Evolutionary conservation across 30 jellyfish, hydroid and myxozoan species (phyloP).

Genomic region (Chrysaora quinquecirrha): DNA sequence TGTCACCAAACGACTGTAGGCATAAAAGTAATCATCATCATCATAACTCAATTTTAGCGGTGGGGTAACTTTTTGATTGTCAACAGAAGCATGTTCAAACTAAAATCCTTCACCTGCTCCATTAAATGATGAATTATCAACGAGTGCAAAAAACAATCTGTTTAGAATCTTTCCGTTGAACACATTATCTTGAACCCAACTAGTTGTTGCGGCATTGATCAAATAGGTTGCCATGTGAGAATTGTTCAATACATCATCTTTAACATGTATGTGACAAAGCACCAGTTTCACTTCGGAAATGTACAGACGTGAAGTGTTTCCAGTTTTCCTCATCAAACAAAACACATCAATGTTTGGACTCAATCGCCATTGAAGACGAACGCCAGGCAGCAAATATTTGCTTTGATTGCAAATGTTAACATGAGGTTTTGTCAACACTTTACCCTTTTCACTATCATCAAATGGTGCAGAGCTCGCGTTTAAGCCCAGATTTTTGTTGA

Average conservation of each 20-base stretch:
- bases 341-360: too few species aligned
- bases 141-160: slow-evolving; percentile 35
- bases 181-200: slow-evolving; percentile 16
- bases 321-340: too few species aligned
- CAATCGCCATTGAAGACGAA: too few species aligned
- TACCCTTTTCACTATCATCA: too few species aligned
- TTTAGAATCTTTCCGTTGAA: slow-evolving; percentile 35
- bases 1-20: slow-evolving; percentile 11
- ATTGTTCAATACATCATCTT: too few species aligned
- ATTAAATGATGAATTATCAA: slow-evolving; percentile 24
- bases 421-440: too few species aligned
- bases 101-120: slow-evolving; percentile 12
- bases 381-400: slow-evolving; percentile 5
- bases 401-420: too few species aligned
- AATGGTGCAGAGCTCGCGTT: too few species aligned
- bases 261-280: too few species aligned
- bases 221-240: slow-evolving; percentile 21
- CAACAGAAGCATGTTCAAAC: slow-evolving; percentile 6
- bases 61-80: slow-evolving; percentile 8
- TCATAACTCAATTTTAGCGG: slow-evolving; percentile 16
- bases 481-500: too few species aligned
- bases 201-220: background rate
- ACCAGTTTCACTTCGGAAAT: too few species aligned
- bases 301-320: too few species aligned
- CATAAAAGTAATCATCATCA: slow-evolving; percentile 3